These are phyloP conservation scores for Altica lythri DNA, from an alignment of 2,888 invertebrate genomes.

Conservation along the genomic window DNA sequence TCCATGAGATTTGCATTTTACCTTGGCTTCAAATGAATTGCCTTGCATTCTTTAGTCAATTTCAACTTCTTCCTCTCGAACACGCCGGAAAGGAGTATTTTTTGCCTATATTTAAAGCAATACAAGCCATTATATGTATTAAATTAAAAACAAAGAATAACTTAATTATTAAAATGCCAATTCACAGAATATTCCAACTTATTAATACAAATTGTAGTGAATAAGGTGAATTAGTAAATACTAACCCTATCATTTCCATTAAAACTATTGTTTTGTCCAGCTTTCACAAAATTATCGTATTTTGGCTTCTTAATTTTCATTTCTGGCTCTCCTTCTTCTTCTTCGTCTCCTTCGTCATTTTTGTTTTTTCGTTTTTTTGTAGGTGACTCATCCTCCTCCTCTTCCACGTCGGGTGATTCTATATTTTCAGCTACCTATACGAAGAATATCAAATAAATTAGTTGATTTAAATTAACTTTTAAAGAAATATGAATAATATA, in stretches of 20 bases:
- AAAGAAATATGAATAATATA: not conserved
- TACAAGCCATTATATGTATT: not conserved
- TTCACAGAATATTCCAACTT: no score
- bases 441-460: not conserved
- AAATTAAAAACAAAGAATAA: conserved; percentile 1
- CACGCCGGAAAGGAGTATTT: conserved; percentile 78
- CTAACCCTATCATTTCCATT: conserved; percentile 37
- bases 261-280: conserved; percentile 53
- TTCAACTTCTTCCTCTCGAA: conserved; percentile 74
- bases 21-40: conserved; percentile 97
- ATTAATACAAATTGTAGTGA: not conserved
- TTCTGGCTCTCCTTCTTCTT: conserved; percentile 41
- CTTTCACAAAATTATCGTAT: conserved; percentile 75
- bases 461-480: not conserved
- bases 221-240: no score
- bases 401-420: conserved; percentile 50
- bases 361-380: conserved; percentile 3
- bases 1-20: conserved; percentile 61
- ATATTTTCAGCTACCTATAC: conserved; percentile 49
- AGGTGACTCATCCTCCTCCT: conserved; percentile 45
- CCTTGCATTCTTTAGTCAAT: conserved; percentile 82
- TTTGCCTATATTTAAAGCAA: conserved; percentile 29
- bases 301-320: conserved; percentile 60
- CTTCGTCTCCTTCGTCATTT: conserved; percentile 37
- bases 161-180: not conserved